Percentiles rank a stretch among this genome's conserved stretches.
Evolutionary conservation across 2,113 vertebrate genomes (phyloP).

Genomic region (Hemibagrus wyckioides): DNA sequence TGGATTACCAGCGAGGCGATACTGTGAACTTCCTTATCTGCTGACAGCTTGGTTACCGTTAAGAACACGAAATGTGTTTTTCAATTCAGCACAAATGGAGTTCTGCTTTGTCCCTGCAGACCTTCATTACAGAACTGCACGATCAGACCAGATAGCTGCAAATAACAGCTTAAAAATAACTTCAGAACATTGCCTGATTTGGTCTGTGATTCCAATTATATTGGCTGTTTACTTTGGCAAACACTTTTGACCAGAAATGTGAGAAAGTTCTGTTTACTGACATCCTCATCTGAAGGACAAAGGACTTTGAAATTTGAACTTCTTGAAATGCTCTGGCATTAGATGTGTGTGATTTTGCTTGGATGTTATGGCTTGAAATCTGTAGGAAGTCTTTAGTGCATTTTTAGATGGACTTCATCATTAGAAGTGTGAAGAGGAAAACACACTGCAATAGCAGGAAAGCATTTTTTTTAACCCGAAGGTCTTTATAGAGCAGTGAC

Average conservation of each 20-base stretch:
- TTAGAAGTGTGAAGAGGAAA: background rate
- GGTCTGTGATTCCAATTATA: constrained; percentile 55
- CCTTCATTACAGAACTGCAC: constrained; percentile 71
- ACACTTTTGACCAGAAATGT: constrained; percentile 44
- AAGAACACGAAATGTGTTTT: constrained; percentile 76
- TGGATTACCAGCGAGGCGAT: constrained; percentile 80
- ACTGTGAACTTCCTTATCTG: constrained; percentile 74
- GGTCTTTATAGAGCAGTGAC: constrained; percentile 1
- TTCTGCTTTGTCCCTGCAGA: constrained; percentile 74
- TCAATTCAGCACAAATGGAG: constrained; percentile 73
- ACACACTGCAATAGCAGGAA: background rate
- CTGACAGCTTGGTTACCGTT: constrained; percentile 77
- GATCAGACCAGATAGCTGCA: constrained; percentile 72
- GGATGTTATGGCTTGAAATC: constrained; percentile 20
- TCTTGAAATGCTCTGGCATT: background rate
- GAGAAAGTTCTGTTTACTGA: constrained; percentile 35
- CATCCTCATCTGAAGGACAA: constrained; percentile 17
- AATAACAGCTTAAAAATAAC: constrained; percentile 71
- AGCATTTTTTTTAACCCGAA: background rate
- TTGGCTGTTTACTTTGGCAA: constrained; percentile 36
- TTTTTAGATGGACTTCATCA: background rate
- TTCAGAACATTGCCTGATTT: constrained; percentile 70
- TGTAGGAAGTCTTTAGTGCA: constrained; percentile 21
- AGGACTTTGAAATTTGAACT: background rate
- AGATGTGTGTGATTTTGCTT: constrained; percentile 9